Conservation (phyloP, 2,113 vertebrate genomes). For the Cichladusa arquata region DNA sequence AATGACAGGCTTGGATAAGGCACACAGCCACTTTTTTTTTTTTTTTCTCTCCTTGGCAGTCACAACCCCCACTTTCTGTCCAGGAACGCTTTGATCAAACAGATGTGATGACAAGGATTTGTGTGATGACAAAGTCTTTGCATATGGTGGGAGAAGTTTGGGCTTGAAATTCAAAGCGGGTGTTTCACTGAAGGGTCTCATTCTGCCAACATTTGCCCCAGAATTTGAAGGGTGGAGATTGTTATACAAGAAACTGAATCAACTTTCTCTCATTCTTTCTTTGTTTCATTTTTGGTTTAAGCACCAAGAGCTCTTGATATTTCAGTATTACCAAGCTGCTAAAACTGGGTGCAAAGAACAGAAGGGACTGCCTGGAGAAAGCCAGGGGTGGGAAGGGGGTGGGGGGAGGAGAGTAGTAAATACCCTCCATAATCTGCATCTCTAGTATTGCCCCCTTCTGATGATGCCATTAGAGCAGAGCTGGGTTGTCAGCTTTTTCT, state of each 20-base stretch:
- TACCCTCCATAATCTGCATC: background rate
- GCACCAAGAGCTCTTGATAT: background rate
- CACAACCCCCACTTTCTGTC: constrained; percentile 10
- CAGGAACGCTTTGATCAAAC: constrained; percentile 48
- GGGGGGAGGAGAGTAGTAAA: background rate
- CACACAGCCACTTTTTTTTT: background rate
- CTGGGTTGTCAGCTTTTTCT: background rate
- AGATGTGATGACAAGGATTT: constrained; percentile 48
- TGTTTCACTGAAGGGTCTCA: background rate
- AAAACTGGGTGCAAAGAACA: background rate
- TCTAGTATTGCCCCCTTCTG: background rate
- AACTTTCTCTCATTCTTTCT: background rate
- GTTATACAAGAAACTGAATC: background rate
- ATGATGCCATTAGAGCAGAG: background rate
- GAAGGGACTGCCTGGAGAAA: background rate
- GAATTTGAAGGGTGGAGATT: background rate
- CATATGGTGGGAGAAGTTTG: constrained; percentile 38
- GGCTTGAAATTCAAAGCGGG: constrained; percentile 42
- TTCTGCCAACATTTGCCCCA: background rate
- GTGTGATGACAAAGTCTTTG: constrained; percentile 31
- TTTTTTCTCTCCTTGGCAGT: background rate
- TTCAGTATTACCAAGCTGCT: background rate
- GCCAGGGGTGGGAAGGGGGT: no score
- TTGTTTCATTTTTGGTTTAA: constrained; percentile 5
- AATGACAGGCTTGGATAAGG: background rate